Percentiles rank a stretch among this genome's conserved stretches.
These are phyloP conservation scores for Clivina fossor DNA, from an alignment of 2,888 invertebrate species.

Conservation along the genomic window DNA sequence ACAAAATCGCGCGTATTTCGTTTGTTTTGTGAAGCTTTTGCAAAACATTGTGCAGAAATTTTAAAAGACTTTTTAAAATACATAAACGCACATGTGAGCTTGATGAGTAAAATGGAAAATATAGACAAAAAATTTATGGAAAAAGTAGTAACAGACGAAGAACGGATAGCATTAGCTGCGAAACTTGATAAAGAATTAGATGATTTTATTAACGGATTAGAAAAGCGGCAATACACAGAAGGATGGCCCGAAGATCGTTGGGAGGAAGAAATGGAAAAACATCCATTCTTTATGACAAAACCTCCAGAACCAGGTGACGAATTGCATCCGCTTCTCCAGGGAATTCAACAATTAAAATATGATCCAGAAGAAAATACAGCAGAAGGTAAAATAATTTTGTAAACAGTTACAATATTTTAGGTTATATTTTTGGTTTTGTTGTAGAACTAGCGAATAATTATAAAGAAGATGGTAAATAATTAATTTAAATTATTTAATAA, in stretches of 20 bases:
- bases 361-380: slow-evolving; percentile 86
- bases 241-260: slow-evolving; percentile 86
- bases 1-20: too few relatives aligned
- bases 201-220: slow-evolving; percentile 72
- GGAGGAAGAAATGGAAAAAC: slow-evolving; percentile 89
- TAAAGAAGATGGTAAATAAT: too few relatives aligned
- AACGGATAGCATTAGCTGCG: slow-evolving; percentile 69
- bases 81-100: too few relatives aligned
- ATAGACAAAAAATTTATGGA: slow-evolving; percentile 32
- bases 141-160: slow-evolving; percentile 64
- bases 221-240: slow-evolving; percentile 69
- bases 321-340: slow-evolving; percentile 83
- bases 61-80: too few relatives aligned
- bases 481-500: too few relatives aligned
- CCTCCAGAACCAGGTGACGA: slow-evolving; percentile 69
- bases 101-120: slow-evolving; percentile 39
- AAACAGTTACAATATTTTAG: too few relatives aligned
- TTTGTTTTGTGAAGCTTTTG: too few relatives aligned
- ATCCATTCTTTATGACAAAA: slow-evolving; percentile 88
- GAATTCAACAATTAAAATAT: slow-evolving; percentile 90
- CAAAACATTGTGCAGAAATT: too few relatives aligned
- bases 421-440: too few relatives aligned
- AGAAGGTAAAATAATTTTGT: slow-evolving; percentile 57
- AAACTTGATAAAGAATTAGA: slow-evolving; percentile 81
- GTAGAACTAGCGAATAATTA: too few relatives aligned